A percentile compares a stretch with the other conserved stretches of the same genome.
phyloP scores from a whole-genome alignment of 2,888 invertebrate genomes.

The Crossocerus cetratus region DNA sequence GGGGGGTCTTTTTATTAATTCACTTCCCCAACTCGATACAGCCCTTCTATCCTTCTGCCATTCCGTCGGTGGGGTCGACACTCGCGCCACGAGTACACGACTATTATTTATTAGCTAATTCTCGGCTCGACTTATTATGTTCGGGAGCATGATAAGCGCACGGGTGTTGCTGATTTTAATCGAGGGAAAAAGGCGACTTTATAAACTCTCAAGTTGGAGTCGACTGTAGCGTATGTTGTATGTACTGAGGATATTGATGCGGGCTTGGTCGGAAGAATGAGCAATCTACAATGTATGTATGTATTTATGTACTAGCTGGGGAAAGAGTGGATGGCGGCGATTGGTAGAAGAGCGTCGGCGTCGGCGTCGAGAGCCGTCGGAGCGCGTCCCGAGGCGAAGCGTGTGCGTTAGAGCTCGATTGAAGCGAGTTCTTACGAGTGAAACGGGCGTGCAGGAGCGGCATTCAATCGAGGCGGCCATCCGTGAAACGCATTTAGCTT shows the following conservation, averaged over 20 bases:
- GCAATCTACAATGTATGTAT: neutral
- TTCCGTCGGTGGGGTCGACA: slow-evolving; percentile 45
- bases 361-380: too few species aligned
- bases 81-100: slow-evolving; percentile 44
- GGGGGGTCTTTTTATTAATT: slow-evolving; percentile 75
- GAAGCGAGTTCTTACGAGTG: slow-evolving; percentile 44
- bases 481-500: slow-evolving; percentile 77
- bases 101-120: slow-evolving; percentile 74
- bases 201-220: too few species aligned
- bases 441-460: slow-evolving; percentile 50
- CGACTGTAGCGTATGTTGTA: too few species aligned
- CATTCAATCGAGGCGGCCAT: slow-evolving; percentile 74
- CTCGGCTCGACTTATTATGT: slow-evolving; percentile 56
- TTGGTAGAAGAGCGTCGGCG: too few species aligned
- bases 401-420: too few species aligned
- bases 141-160: too few species aligned
- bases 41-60: slow-evolving; percentile 41
- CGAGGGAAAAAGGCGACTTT: too few species aligned
- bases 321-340: too few species aligned
- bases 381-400: too few species aligned
- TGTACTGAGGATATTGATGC: neutral
- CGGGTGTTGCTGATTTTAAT: slow-evolving; percentile 49
- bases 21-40: slow-evolving; percentile 68
- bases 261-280: neutral
- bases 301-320: too few species aligned